A percentile compares a stretch with the other conserved stretches of the same genome.
Evolutionary conservation across 2,888 invertebrate species (phyloP).

Genomic region (Agrochola litura): DNA sequence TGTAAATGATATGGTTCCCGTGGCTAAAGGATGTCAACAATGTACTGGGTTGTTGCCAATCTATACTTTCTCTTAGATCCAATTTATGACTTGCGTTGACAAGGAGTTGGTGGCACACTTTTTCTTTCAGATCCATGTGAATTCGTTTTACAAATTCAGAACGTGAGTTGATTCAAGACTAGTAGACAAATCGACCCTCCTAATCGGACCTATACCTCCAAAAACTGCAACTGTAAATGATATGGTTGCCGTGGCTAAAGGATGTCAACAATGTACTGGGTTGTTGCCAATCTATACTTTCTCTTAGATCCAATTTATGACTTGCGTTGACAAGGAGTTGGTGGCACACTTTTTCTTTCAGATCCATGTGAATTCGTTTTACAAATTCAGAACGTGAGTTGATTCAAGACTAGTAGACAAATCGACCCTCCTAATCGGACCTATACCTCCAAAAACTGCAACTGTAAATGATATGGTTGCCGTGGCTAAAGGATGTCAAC

Average conservation of each 20-base stretch:
- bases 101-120: constrained; percentile 15
- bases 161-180: background rate
- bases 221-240: constrained; percentile 20
- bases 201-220: background rate
- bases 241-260: background rate
- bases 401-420: background rate
- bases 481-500: constrained; percentile 17
- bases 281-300: constrained; percentile 31
- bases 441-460: constrained; percentile 21
- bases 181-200: background rate
- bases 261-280: constrained; percentile 14
- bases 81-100: constrained; percentile 18
- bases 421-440: background rate
- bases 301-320: constrained; percentile 24
- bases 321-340: constrained; percentile 7
- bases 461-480: constrained; percentile 2
- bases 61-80: constrained; percentile 35
- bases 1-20: constrained; percentile 1
- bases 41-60: constrained; percentile 2
- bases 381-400: background rate
- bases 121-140: constrained; percentile 23
- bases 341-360: constrained; percentile 31
- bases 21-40: constrained; percentile 18
- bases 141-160: background rate
- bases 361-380: background rate